These are phyloP conservation scores for Aleiodes sp. DNA, from an alignment of 1,140 invertebrate genomes.

Conservation along the genomic window DNA sequence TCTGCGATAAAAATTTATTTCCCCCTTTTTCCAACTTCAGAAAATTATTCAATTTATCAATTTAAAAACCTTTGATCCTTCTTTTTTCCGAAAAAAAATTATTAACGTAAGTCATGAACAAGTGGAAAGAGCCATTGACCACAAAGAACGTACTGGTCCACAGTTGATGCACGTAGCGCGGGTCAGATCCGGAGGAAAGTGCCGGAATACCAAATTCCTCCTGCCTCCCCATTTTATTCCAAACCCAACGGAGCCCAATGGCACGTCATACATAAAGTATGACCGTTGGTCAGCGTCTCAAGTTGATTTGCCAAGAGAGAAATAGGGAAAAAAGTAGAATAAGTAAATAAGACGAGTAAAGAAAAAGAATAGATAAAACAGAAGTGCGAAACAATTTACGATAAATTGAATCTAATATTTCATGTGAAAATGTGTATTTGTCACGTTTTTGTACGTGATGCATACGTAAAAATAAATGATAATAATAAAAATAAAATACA, in stretches of 20 bases:
- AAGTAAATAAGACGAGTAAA: not conserved
- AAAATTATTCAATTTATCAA: no score
- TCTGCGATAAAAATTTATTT: no score
- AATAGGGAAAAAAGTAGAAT: not conserved
- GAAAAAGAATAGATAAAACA: constrained; percentile 9
- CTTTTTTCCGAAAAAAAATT: no score
- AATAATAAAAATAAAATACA: constrained; percentile 33
- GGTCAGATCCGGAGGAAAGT: constrained; percentile 56
- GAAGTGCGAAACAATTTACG: constrained; percentile 44
- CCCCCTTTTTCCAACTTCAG: no score
- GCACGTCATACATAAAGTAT: constrained; percentile 59
- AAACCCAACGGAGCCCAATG: constrained; percentile 44
- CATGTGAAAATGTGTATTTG: constrained; percentile 47
- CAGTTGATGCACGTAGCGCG: constrained; percentile 32
- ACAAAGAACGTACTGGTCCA: constrained; percentile 15
- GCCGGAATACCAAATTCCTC: constrained; percentile 57
- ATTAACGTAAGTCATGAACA: no score
- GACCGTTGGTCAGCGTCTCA: constrained; percentile 41
- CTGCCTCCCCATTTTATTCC: constrained; percentile 29
- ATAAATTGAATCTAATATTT: constrained; percentile 55
- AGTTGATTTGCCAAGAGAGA: constrained; percentile 31
- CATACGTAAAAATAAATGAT: not conserved
- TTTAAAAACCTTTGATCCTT: no score
- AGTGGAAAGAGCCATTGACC: not conserved
- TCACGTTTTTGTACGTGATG: constrained; percentile 44